phyloP scores from a whole-genome alignment of 92 coral and sea anemone species.

The Chrysogorgia sp. region DNA sequence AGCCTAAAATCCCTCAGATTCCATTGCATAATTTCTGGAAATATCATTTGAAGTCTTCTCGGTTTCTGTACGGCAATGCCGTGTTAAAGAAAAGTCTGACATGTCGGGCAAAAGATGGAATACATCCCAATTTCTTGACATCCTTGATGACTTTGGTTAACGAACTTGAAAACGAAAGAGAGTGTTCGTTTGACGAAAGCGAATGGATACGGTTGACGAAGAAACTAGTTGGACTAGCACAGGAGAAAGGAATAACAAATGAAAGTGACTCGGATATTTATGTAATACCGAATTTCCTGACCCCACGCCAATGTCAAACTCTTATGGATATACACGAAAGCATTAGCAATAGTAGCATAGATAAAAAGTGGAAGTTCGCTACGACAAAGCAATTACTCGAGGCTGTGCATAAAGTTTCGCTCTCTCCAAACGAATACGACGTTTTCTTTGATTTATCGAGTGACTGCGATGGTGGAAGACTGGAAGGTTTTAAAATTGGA shows the following conservation, averaged over 20 bases:
- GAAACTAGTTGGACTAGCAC: not conserved
- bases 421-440: conserved; percentile 28
- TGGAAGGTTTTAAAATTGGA: conserved; percentile 21
- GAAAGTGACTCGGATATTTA: conserved; percentile 13
- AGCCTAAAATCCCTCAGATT: not conserved
- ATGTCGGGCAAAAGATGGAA: not conserved
- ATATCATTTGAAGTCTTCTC: not conserved
- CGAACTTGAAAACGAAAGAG: conserved; percentile 1
- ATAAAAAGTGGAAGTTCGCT: conserved; percentile 20
- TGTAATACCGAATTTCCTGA: conserved; percentile 33
- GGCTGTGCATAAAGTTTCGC: conserved; percentile 13
- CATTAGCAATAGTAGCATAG: not conserved
- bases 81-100: not conserved
- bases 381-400: conserved; percentile 27
- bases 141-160: not conserved
- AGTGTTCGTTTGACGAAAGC: conserved; percentile 11
- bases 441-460: not conserved
- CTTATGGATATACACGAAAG: conserved; percentile 8
- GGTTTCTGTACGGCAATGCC: not conserved
- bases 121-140: conserved; percentile 10
- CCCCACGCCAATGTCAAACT: conserved; percentile 4
- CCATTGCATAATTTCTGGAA: not conserved
- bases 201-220: conserved; percentile 5
- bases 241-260: conserved; percentile 1
- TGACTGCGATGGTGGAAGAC: conserved; percentile 9